phyloP scores from a whole-genome alignment of 2,113 vertebrate genomes.

The Archocentrus centrarchus region DNA sequence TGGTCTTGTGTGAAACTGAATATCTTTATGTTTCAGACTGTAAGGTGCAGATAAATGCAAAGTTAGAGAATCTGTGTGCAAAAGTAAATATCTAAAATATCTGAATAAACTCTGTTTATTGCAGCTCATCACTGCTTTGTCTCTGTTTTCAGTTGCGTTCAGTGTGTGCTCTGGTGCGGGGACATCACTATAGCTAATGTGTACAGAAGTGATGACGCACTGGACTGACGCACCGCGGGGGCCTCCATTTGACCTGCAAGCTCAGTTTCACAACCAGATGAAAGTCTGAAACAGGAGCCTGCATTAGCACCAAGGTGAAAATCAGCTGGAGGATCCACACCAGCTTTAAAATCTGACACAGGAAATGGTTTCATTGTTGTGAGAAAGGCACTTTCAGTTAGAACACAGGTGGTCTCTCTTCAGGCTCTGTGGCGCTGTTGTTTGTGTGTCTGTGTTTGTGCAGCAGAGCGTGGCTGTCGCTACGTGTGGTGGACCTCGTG shows the following conservation, averaged over 20 bases:
- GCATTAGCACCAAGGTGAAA: conserved; percentile 17
- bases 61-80: neutral
- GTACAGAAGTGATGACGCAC: neutral
- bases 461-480: conserved; percentile 5
- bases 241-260: conserved; percentile 10
- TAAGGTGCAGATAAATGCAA: neutral
- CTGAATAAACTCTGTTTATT: neutral
- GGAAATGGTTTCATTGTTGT: conserved; percentile 26
- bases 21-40: neutral
- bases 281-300: neutral
- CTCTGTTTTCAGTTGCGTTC: neutral
- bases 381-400: conserved; percentile 68
- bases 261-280: conserved; percentile 7
- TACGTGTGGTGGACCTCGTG: conserved; percentile 93
- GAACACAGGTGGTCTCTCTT: conserved; percentile 21
- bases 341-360: conserved; percentile 8
- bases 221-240: neutral
- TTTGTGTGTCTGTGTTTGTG: neutral
- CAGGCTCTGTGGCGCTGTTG: conserved; percentile 12
- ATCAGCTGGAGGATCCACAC: conserved; percentile 1
- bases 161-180: neutral
- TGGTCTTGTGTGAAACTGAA: neutral
- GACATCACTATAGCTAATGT: neutral
- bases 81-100: neutral
- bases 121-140: neutral